A percentile compares a stretch with the other conserved stretches of the same genome.
Evolutionary conservation across 2,797 vertebrate genomes (phyloP).

Genomic region (Catharus ustulatus): DNA sequence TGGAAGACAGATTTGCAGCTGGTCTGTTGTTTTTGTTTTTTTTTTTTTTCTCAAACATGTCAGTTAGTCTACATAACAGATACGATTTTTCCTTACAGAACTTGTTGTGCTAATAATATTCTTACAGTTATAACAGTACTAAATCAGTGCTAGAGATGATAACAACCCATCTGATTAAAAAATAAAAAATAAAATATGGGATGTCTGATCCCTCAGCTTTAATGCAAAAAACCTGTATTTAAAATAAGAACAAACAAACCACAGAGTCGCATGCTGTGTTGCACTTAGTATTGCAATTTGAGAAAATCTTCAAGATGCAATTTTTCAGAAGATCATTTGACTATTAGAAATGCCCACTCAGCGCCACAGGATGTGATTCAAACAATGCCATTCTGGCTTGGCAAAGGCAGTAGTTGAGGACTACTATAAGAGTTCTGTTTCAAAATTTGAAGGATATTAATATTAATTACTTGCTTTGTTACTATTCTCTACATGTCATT

Average conservation of each 20-base stretch:
- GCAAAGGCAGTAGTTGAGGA: neutral
- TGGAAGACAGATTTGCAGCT: slow-evolving; percentile 19
- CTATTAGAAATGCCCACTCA: neutral
- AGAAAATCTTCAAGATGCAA: neutral
- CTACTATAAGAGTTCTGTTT: neutral
- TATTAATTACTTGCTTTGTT: neutral
- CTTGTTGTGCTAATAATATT: slow-evolving; percentile 34
- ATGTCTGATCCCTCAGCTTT: neutral
- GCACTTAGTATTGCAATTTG: neutral
- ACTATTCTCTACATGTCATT: neutral
- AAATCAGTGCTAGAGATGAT: neutral
- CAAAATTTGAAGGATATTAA: neutral
- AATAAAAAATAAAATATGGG: neutral
- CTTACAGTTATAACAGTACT: slow-evolving; percentile 1
- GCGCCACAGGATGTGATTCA: neutral
- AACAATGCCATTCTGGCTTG: neutral
- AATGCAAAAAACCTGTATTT: neutral
- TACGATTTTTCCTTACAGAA: neutral
- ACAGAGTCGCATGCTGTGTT: neutral
- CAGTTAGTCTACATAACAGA: slow-evolving; percentile 17
- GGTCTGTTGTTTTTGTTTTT: neutral
- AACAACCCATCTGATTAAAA: neutral
- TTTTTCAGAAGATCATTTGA: neutral
- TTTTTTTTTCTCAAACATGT: neutral
- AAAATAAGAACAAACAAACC: neutral